Evolutionary conservation across 2,888 invertebrate species (phyloP).

Genomic region (Diaphora mendica): DNA sequence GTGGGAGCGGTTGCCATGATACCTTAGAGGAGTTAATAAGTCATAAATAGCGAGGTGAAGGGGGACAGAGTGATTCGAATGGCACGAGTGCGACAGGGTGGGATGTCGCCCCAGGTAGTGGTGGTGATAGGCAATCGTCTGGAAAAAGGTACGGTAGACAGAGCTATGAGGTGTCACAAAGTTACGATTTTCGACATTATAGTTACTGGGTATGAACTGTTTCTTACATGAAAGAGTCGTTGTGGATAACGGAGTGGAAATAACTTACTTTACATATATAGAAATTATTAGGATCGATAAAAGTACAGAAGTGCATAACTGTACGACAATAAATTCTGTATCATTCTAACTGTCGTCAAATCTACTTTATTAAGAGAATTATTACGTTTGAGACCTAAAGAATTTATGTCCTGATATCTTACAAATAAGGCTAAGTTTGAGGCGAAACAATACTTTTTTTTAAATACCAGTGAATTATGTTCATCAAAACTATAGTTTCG

Average conservation of each 20-base stretch:
- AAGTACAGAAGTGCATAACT: not conserved
- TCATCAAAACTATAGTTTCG: not conserved
- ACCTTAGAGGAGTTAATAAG: slow-evolving; percentile 86
- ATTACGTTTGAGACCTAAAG: not conserved
- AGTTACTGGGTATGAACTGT: slow-evolving; percentile 38
- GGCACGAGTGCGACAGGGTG: slow-evolving; percentile 60
- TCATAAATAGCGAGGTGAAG: slow-evolving; percentile 79
- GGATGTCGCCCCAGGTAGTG: slow-evolving; percentile 72
- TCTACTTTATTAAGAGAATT: not conserved
- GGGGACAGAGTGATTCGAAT: slow-evolving; percentile 59
- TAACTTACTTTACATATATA: slow-evolving; percentile 10
- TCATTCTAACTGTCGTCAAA: not conserved
- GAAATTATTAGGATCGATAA: not conserved
- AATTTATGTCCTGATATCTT: not conserved
- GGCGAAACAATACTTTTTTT: not conserved
- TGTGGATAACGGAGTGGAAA: slow-evolving; percentile 24
- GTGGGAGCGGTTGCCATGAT: slow-evolving; percentile 83
- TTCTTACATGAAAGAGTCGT: slow-evolving; percentile 25
- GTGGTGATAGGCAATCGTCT: slow-evolving; percentile 81
- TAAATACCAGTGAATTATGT: not conserved
- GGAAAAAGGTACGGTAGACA: slow-evolving; percentile 82
- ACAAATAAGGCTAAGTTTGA: not conserved
- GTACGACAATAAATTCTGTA: not conserved
- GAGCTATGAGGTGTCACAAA: slow-evolving; percentile 75
- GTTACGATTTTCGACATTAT: slow-evolving; percentile 67